Conservation (phyloP, 2,113 vertebrate genomes). For the Nerophis lumbriciformis region DNA sequence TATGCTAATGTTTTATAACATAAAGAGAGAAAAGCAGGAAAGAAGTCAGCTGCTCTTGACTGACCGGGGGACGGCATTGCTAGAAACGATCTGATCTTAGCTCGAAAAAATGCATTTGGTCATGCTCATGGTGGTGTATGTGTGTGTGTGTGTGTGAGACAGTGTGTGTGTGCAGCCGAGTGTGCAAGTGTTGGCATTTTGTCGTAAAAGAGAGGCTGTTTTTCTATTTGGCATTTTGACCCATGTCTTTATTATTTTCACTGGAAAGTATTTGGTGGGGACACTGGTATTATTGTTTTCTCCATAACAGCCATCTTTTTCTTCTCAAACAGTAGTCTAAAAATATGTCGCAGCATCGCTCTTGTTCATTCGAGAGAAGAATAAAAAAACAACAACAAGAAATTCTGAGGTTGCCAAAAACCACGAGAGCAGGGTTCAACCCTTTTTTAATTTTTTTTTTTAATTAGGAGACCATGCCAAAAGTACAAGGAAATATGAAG, state of each 20-base stretch:
- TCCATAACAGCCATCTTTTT: background rate
- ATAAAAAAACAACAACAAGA: background rate
- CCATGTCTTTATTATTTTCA: constrained; percentile 2
- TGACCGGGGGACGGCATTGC: constrained; percentile 29
- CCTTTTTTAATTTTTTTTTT: too few species aligned
- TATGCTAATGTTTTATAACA: background rate
- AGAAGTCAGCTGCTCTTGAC: constrained; percentile 41
- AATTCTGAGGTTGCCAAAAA: constrained; percentile 15
- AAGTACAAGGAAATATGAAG: too few species aligned
- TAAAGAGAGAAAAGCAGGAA: constrained; percentile 35
- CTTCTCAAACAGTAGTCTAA: background rate
- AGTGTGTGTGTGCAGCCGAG: background rate
- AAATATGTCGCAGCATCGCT: background rate
- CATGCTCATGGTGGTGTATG: constrained; percentile 24
- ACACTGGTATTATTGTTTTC: background rate
- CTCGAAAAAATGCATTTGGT: constrained; percentile 54
- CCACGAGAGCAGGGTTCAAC: background rate
- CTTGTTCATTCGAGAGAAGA: constrained; percentile 1
- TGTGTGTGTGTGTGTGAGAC: background rate
- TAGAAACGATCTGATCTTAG: constrained; percentile 50
- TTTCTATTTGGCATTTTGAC: constrained; percentile 1
- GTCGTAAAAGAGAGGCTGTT: constrained; percentile 4
- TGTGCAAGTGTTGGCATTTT: background rate
- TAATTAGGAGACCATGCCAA: too few species aligned
- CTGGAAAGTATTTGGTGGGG: background rate